phyloP scores from a whole-genome alignment of 2,797 vertebrate genomes.

The Anolis apletophallus region DNA sequence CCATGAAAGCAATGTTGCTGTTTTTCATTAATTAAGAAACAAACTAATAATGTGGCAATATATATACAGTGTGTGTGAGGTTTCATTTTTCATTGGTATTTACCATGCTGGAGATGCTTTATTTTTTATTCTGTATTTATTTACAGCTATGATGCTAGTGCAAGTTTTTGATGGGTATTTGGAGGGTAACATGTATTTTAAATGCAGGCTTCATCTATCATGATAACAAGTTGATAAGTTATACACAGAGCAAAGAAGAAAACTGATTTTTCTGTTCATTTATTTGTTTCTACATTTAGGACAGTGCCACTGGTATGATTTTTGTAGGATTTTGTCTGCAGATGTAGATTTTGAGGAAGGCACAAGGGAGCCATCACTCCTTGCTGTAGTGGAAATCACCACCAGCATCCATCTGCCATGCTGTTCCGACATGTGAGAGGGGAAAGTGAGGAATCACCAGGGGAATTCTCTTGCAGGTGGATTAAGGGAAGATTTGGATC shows the following conservation, averaged over 20 bases:
- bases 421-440: neutral
- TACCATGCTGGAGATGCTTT: neutral
- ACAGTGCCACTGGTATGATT: neutral
- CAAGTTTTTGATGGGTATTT: neutral
- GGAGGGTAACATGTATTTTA: neutral
- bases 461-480: neutral
- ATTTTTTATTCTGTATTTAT: neutral
- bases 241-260: neutral
- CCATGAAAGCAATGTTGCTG: constrained; percentile 37
- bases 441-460: neutral
- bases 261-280: neutral
- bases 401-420: neutral
- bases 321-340: neutral
- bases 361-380: neutral
- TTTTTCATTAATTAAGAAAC: constrained; percentile 51
- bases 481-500: neutral
- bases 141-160: neutral
- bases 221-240: neutral
- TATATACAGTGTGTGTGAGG: neutral
- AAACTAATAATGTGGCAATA: neutral
- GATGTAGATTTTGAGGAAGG: neutral
- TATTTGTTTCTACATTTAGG: neutral
- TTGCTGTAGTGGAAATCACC: neutral
- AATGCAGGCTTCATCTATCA: neutral
- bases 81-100: neutral